Conservation (phyloP, 2,888 invertebrate species). For the Phragmatobia fuliginosa region DNA sequence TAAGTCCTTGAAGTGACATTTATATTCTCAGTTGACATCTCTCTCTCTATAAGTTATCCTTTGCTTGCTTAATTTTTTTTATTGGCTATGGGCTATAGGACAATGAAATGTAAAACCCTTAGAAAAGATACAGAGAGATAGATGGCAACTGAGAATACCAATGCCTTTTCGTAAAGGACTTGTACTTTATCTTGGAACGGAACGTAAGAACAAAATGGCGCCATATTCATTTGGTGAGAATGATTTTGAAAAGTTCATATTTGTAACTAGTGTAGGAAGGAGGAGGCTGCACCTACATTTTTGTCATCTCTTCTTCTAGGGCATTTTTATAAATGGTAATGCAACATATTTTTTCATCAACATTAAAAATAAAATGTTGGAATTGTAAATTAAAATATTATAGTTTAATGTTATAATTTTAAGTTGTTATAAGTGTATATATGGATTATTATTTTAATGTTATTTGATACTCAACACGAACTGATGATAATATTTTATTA, state of each 20-base stretch:
- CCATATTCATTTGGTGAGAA: background rate
- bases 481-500: slow-evolving; percentile 85
- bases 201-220: background rate
- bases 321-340: background rate
- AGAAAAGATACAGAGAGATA: background rate
- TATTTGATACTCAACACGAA: slow-evolving; percentile 86
- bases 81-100: no score
- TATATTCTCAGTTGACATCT: no score
- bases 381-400: slow-evolving; percentile 57
- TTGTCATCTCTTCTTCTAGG: no score
- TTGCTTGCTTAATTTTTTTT: no score
- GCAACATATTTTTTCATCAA: background rate
- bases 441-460: slow-evolving; percentile 71
- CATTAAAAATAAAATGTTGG: slow-evolving; percentile 11
- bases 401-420: slow-evolving; percentile 48
- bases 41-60: no score
- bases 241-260: background rate
- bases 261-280: background rate
- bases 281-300: no score
- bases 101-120: no score
- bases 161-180: background rate
- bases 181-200: background rate
- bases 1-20: no score
- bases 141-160: background rate
- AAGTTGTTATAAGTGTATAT: slow-evolving; percentile 65